A percentile compares a stretch with the other conserved stretches of the same genome.
Conservation (phyloP, 2,888 invertebrate species). For the Stenotaenia linearis region DNA sequence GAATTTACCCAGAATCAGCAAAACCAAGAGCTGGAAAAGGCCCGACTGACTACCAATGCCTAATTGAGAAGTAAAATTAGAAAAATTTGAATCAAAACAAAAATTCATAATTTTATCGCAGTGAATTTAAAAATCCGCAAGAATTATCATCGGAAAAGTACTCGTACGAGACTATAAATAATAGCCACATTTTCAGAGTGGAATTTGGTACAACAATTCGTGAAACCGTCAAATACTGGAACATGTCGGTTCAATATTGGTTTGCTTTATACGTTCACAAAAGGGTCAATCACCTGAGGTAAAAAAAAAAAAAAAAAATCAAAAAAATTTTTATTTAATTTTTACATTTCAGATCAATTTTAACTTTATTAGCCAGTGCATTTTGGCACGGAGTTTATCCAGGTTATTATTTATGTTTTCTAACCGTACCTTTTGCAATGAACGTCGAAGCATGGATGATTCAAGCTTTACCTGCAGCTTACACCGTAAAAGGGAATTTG, state of each 20-base stretch:
- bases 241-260: slow-evolving; percentile 94
- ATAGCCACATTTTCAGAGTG: slow-evolving; percentile 73
- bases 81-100: no score
- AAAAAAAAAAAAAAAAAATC: no score
- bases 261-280: slow-evolving; percentile 85
- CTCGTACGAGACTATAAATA: slow-evolving; percentile 71
- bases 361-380: slow-evolving; percentile 80
- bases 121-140: neutral
- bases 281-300: slow-evolving; percentile 56
- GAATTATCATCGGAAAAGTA: slow-evolving; percentile 41
- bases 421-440: slow-evolving; percentile 79
- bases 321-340: no score
- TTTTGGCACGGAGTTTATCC: slow-evolving; percentile 94
- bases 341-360: slow-evolving; percentile 50
- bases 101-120: no score
- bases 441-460: slow-evolving; percentile 79
- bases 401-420: slow-evolving; percentile 89
- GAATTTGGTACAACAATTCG: slow-evolving; percentile 77
- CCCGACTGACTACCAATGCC: slow-evolving; percentile 64
- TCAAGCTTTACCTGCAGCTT: slow-evolving; percentile 54
- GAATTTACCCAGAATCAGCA: slow-evolving; percentile 75
- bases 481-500: slow-evolving; percentile 53
- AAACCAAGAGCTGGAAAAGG: slow-evolving; percentile 73
- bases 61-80: slow-evolving; percentile 57
- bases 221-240: slow-evolving; percentile 90